Evolutionary conservation across 35 echinoderm and acorn worm species (phyloP).

Genomic region (Patiria miniata): DNA sequence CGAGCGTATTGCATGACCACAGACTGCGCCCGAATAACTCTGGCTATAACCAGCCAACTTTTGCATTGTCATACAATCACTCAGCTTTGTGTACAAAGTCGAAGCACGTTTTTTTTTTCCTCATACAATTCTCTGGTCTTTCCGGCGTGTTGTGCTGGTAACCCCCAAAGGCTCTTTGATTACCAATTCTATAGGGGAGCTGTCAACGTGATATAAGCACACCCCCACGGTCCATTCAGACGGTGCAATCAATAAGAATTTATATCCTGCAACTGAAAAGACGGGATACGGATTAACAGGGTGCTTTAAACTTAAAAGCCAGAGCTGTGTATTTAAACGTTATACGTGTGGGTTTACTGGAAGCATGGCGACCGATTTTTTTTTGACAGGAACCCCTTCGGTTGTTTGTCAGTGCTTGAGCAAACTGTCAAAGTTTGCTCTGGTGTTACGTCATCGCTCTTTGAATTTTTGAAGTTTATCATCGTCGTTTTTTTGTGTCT

Average conservation of each 20-base stretch:
- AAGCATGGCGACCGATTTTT: too few species aligned
- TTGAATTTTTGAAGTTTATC: too few species aligned
- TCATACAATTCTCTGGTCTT: neutral
- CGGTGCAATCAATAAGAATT: constrained; percentile 25
- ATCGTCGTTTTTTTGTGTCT: too few species aligned
- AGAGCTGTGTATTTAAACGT: too few species aligned
- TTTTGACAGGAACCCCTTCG: too few species aligned
- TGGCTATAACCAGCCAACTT: too few species aligned
- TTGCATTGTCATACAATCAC: neutral
- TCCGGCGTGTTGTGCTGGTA: neutral
- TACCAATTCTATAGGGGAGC: neutral
- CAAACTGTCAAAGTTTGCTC: too few species aligned
- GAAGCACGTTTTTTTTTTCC: neutral
- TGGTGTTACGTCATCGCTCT: too few species aligned
- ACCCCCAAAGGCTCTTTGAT: constrained; percentile 1
- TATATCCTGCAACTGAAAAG: neutral
- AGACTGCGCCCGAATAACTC: too few species aligned
- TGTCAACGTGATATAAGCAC: neutral
- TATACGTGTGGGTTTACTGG: too few species aligned
- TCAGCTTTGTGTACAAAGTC: constrained; percentile 4
- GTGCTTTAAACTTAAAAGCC: neutral
- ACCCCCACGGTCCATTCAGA: neutral
- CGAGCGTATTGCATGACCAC: too few species aligned
- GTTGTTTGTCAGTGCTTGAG: too few species aligned
- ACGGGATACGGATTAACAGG: neutral